A percentile compares a stretch with the other conserved stretches of the same genome.
These are phyloP conservation scores for Heterotilapia buettikoferi DNA, from an alignment of 2,113 vertebrate species.

Conservation along the genomic window DNA sequence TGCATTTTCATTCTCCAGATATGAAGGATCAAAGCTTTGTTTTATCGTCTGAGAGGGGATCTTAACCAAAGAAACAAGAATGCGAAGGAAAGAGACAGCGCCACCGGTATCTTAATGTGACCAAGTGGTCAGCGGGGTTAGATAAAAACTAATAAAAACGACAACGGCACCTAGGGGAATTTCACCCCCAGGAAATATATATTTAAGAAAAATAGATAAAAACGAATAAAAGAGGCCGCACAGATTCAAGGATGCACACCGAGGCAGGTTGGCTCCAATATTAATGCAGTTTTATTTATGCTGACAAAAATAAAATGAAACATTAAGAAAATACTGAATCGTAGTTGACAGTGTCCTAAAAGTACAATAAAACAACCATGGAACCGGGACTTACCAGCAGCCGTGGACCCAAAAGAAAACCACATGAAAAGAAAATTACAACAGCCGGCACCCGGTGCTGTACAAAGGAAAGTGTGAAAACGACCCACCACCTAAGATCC, in stretches of 20 bases:
- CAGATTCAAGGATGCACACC: neutral
- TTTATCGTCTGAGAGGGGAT: neutral
- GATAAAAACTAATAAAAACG: neutral
- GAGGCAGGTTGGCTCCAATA: neutral
- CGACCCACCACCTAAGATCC: neutral
- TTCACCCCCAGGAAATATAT: neutral
- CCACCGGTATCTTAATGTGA: neutral
- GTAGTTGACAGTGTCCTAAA: neutral
- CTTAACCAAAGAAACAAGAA: neutral
- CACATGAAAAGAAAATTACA: rapidly evolving
- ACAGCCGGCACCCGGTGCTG: rapidly evolving
- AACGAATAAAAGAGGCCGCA: rapidly evolving
- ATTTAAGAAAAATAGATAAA: neutral
- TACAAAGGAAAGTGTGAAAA: neutral
- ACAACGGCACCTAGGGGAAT: neutral
- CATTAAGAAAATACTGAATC: neutral
- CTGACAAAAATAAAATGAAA: neutral
- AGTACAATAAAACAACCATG: rapidly evolving
- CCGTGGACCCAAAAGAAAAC: neutral
- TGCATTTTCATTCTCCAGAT: neutral
- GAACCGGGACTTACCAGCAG: neutral
- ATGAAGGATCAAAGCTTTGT: neutral
- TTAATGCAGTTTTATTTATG: neutral
- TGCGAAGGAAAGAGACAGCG: neutral
- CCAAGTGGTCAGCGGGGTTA: neutral